Evolutionary conservation across 2,113 vertebrate species (phyloP).

Genomic region (Cavia aperea): DNA sequence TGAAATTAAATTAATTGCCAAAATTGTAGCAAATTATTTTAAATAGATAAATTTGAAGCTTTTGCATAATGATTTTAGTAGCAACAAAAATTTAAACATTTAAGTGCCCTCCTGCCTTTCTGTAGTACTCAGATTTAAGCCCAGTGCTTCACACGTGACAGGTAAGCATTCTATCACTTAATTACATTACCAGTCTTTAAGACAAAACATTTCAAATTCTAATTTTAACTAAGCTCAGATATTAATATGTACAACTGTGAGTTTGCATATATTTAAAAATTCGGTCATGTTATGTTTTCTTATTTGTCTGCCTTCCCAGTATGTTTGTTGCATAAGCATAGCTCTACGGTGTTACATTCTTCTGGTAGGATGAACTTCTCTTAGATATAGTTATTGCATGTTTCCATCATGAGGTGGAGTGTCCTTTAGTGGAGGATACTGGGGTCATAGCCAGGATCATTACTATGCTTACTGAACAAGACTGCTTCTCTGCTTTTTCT

Average conservation of each 20-base stretch:
- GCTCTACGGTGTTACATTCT: neutral
- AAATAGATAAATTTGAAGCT: neutral
- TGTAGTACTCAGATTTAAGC: neutral
- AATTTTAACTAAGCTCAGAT: neutral
- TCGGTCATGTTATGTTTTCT: neutral
- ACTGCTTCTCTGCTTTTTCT: neutral
- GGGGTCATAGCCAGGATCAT: too few species aligned
- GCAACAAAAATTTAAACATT: neutral
- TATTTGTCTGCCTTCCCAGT: neutral
- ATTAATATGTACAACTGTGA: neutral
- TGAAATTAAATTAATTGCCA: neutral
- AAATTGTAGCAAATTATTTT: neutral
- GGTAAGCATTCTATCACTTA: neutral
- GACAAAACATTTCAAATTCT: neutral
- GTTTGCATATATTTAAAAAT: neutral
- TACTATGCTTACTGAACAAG: neutral
- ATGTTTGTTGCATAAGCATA: neutral
- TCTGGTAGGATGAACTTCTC: neutral
- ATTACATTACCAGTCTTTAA: neutral
- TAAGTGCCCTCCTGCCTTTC: neutral
- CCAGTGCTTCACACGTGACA: neutral
- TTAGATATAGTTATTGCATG: neutral
- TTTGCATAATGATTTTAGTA: neutral
- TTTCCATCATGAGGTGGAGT: neutral
- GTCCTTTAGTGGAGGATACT: neutral